Percentiles rank a stretch among this genome's conserved stretches.
Evolutionary conservation across 2,888 invertebrate species (phyloP).

Genomic region (Drosophila vallismaia): DNA sequence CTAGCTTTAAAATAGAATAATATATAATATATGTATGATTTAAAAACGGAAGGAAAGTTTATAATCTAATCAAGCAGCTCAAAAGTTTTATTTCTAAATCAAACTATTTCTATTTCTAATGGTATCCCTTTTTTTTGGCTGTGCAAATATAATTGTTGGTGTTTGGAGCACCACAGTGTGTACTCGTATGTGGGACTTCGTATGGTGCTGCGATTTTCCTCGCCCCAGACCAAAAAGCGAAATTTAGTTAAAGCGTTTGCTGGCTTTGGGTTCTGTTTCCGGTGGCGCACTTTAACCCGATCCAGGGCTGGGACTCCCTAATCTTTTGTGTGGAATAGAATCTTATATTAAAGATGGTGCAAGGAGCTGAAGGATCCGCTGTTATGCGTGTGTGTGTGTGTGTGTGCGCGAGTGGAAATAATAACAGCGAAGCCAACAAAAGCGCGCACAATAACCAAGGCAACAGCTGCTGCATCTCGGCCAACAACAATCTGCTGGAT

Average conservation of each 20-base stretch:
- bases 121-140: not conserved
- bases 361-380: conserved; percentile 49
- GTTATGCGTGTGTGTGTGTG: conserved; percentile 24
- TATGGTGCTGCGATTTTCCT: conserved; percentile 46
- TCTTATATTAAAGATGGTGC: conserved; percentile 77
- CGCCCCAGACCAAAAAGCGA: conserved; percentile 48
- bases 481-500: conserved; percentile 62
- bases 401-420: conserved; percentile 65
- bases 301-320: conserved; percentile 1
- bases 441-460: conserved; percentile 69
- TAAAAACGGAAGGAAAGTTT: too few relatives aligned
- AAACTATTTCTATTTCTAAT: too few relatives aligned
- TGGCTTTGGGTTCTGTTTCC: conserved; percentile 4
- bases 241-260: conserved; percentile 33
- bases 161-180: conserved; percentile 34
- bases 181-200: conserved; percentile 30
- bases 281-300: conserved; percentile 1
- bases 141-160: conserved; percentile 11
- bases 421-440: conserved; percentile 72
- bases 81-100: too few relatives aligned
- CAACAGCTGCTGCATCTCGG: conserved; percentile 72
- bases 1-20: not conserved
- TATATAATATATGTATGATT: too few relatives aligned
- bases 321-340: conserved; percentile 68
- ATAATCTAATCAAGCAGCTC: too few relatives aligned